Evolutionary conservation across 1,140 invertebrate genomes (phyloP).

Genomic region (Tetramorium simillimum): DNA sequence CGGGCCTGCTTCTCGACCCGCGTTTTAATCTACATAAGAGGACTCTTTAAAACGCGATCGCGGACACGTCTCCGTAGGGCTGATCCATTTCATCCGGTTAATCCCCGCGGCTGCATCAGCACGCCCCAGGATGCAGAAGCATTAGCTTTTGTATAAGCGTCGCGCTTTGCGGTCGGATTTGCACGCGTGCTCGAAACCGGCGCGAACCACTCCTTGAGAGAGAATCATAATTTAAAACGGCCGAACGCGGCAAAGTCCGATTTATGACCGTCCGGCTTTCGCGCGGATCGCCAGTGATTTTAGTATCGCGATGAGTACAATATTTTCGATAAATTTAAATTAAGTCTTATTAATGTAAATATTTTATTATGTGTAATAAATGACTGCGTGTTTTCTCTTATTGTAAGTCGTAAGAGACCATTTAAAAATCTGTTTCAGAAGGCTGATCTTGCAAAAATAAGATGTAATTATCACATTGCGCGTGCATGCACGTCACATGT

Average conservation of each 20-base stretch:
- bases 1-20: not conserved
- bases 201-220: constrained; percentile 12
- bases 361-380: not conserved
- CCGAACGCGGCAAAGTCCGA: constrained; percentile 37
- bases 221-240: constrained; percentile 46
- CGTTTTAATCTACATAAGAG: constrained; percentile 56
- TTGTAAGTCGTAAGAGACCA: not conserved
- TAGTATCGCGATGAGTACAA: not conserved
- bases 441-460: not conserved
- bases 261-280: constrained; percentile 22
- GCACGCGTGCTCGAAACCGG: constrained; percentile 30
- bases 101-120: constrained; percentile 50
- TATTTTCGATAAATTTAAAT: constrained; percentile 39
- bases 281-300: not conserved
- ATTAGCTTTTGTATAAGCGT: constrained; percentile 49
- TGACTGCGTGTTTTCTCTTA: not conserved
- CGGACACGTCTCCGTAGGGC: constrained; percentile 28
- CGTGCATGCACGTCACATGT: no score
- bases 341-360: not conserved
- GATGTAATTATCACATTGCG: not conserved
- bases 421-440: not conserved
- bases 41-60: constrained; percentile 53
- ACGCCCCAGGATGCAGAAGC: constrained; percentile 23
- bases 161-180: constrained; percentile 37
- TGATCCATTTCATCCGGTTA: constrained; percentile 52